Base-by-base conservation (phyloP, 2,113 vertebrate species). In the Protomyctophum bolini region DNA sequence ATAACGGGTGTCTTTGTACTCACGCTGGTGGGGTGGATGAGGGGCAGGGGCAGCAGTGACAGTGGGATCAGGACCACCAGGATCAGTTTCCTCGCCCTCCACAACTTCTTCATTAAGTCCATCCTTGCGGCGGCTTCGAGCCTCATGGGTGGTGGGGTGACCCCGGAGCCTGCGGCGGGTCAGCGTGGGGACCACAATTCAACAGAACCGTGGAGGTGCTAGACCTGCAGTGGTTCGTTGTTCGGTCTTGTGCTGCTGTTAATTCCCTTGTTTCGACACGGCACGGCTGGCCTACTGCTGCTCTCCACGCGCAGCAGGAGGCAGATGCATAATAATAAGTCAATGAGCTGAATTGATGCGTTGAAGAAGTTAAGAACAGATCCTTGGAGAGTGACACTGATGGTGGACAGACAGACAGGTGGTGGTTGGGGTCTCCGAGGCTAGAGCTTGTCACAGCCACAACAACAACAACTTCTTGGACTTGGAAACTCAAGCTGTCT, bases 21-120 rank as follows among this genome's bases (percentile, higher is more conserved):
- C 89, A 99, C 97, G 3, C 95, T 98, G 86, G 94, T 95, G 70
- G 96, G 94, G 71, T 97, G 94, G 79, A 95, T 90, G 67, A 96
- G 89, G 8, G 97, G 97, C 73, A 98, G 80, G 1, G 97, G 97
- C 76, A 99, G 94, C 73, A 98, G 91, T 6, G 95, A 93, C 59
- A 99, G 91, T 0, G 97, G 97, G 80, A 97, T 95, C 57, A 96
- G 86, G 76, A 97, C 76, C 66, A 96, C 95, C 0, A 99, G 85
- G 55, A 98, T 89, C 82, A 97, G 91, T 14, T 97, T 98, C 81
- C 95, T 91, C 63, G 94, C 95, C 46, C 45, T 84, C 85, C 96
- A 94, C 12, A 98, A 86, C 60, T 94, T 94, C 89, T 89, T 92
- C 82, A 95, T 88, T 78, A 94, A 28, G 66, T 95, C 95, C 97